Evolutionary conservation across 2,113 vertebrate genomes (phyloP), one percentile per base, ranked within the genome.

Genomic region (Nothocercus nigrocapillus): DNA sequence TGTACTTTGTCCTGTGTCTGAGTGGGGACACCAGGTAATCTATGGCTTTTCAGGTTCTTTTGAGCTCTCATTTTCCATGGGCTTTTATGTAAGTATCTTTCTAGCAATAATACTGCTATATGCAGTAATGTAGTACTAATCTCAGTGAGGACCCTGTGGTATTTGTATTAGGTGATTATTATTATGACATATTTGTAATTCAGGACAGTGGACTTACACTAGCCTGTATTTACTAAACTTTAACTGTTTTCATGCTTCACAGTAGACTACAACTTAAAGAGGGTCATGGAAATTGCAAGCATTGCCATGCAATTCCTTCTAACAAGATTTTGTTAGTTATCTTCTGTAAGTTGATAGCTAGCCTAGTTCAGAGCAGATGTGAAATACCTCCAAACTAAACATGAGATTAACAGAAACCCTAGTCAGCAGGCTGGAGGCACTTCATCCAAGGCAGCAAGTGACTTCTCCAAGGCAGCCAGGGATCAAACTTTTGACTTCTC

Each of bases 401-500:
- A 51, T 11, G 75, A 70, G 34, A 89, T 93, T 90, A 94, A 93
- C 84, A 77, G 47, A 92, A 93, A 81, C 7, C 72, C 1, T 11
- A 81, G 36, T 64, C 88, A 61, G 51, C 56, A 90, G 85, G 40
- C 75, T 79, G 44, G 22, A 18, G 28, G 7, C 42, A 49, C 49
- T 24, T 49, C 49, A 49, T 49, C 21, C 49, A 49, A 49, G 49
- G 49, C 21, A 49, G 49, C 49, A 22, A 24, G 49, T 66, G 86
- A 82, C 19, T 92, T 89, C 83, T 95, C 28, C 45, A 78, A 86
- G 80, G 82, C 72, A 93, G 36, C 63, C 77, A 81, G 82, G 76
- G 92, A 97, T 97, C 90, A 95, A 92, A 94, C 88, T 93, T 95
- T 84, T 96, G 76, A 92, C 91, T 95, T 96, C 58, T 85, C 64